Base-by-base conservation (phyloP, 2,888 invertebrate genomes). In the Leucania comma region DNA sequence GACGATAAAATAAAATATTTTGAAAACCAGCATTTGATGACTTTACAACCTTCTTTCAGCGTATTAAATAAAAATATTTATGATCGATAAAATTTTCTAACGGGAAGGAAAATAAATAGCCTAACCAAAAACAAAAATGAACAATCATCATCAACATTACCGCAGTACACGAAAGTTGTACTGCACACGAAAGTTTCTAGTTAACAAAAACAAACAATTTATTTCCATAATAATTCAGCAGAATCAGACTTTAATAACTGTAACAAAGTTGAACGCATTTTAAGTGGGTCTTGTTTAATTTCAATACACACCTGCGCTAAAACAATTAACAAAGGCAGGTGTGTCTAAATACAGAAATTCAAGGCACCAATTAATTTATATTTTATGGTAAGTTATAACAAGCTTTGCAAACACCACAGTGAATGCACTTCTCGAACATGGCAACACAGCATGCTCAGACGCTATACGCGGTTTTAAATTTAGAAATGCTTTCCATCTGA, bases 401-500 rank as follows among this genome's bases (percentile, higher is more conserved):
- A 80, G 42, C 77, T 77, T 77, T 51, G 69, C 72, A 64, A 83
- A 82, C 62, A 32, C 51, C 50, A 24, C 48, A 69, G 77, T 76
- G 69, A 81, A 76, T 85, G 81, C 81, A 83, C 78, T 72, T 78
- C 81, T 80, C 73, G 58, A 73, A 69, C 61, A 77, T 75, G 77
- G 89, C 86, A 88, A 86, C 87, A 87, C 83, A 86, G 84, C 89
- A 85, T 89, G 89, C 92, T 86, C 92, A 91, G 92, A 91, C 92
- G 88, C 89, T 83, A 83, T 88, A 89, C 90, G 86, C 88, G 75
- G 82, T 88, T 91, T 91, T 90, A 92, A 91, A 90, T 90, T 88
- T 92, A 92, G 92, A 92, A 89, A 87, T 81, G 70, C 82, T 84
- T 79, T 81, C 82, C 84, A 84, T 86, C 87, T 91, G 89, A 88